Conservation (phyloP, 2,888 invertebrate species). For the Iselma pallidipennis region DNA sequence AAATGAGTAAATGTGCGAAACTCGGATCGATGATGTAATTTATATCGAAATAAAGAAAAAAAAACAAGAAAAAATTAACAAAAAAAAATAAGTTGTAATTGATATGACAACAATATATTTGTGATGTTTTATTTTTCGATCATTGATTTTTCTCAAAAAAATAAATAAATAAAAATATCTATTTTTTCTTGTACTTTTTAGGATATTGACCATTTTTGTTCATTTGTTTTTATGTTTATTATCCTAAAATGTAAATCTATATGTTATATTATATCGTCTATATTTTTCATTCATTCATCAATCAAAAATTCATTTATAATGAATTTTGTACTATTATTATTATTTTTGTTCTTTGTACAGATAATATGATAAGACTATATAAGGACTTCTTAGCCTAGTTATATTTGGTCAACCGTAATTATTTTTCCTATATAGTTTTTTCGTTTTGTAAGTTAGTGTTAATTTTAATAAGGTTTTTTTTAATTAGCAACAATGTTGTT, state of each 20-base stretch:
- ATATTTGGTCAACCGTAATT: neutral
- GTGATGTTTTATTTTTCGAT: neutral
- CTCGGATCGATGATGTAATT: neutral
- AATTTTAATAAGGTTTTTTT: conserved; percentile 33
- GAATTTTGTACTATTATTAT: too few relatives aligned
- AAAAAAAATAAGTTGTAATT: neutral
- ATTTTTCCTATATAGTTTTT: conserved; percentile 30
- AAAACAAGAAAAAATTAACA: neutral
- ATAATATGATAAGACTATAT: neutral
- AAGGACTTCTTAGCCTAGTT: neutral
- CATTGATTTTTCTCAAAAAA: neutral
- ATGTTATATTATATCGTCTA: too few relatives aligned
- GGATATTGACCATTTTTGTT: neutral
- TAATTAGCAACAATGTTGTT: conserved; percentile 36
- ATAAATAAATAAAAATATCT: too few relatives aligned
- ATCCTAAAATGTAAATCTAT: neutral
- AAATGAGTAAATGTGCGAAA: neutral
- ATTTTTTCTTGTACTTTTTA: too few relatives aligned
- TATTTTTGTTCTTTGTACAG: neutral
- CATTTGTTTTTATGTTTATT: neutral
- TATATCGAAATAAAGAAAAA: neutral
- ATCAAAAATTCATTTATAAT: too few relatives aligned
- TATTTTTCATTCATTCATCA: too few relatives aligned
- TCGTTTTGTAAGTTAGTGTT: conserved; percentile 41
- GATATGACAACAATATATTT: neutral